Base-by-base conservation (phyloP, 1,140 invertebrate genomes). In the Zaprionus kolodkinae region DNA sequence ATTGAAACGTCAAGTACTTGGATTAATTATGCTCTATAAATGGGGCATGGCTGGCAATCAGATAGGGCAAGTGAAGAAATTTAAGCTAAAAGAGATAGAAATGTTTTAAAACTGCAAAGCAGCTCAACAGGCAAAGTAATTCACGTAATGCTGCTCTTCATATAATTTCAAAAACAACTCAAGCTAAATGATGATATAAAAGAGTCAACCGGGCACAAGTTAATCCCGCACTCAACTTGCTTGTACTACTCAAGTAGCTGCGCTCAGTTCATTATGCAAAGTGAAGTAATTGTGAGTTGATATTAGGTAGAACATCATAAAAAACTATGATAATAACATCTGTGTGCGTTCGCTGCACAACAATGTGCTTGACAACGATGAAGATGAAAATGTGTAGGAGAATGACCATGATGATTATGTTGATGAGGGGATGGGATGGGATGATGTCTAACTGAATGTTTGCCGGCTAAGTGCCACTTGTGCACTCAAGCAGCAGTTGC, bases 241-340 rank as follows among this genome's bases (percentile, higher is more conserved):
- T 36, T 55, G 50, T 55, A 55, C 50, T 55, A 45, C 45, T 72
- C 63, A 30, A 30, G 27, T 30, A 30, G 27, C 27, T 30, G 27
- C 54, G 61, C 25, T 72, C 54, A 45, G 36, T 66, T 79, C 76
- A 88, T 87, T 87, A 87, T 87, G 84, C 77, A 88, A 87, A 87
- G 77, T 80, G 66, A 79, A 88, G 83, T 80, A 88, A 83, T 87
- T 83, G 79, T 56, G 54, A 80, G 80, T 86, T 76, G 74, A 84
- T 80, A 30, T 3, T 3, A 72, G 72, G 48, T 70, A 45, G 76
- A 68, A 87, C 71, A 87, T 71, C 67, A 75, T 78, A 76, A 78
- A 71, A 71, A 68, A 72, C 52, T 63, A 67, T 67, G 21, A 83
- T 66, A 60, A 68, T 54, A 72, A 56, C 61, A 35, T 13, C 55